These are phyloP conservation scores for Macrostomum cliftonense DNA, from an alignment of 2,888 invertebrate genomes.

Conservation along the genomic window DNA sequence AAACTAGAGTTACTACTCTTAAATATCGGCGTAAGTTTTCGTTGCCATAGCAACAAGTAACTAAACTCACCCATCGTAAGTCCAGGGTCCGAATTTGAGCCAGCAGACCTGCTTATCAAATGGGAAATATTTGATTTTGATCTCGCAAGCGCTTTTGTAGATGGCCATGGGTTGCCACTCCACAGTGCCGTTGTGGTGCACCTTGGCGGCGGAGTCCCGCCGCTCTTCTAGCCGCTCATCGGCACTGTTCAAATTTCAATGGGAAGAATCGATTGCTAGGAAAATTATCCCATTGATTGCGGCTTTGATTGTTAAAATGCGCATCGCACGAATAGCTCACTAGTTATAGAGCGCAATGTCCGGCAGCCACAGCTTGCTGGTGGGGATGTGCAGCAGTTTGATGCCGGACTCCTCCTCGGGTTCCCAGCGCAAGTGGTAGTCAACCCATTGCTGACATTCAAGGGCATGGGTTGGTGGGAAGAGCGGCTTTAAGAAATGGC, in stretches of 20 bases:
- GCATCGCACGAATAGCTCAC: slow-evolving; percentile 5
- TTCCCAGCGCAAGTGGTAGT: slow-evolving; percentile 11
- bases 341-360: slow-evolving; percentile 26
- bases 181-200: slow-evolving; percentile 13
- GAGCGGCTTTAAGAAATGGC: no score
- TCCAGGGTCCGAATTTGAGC: slow-evolving; percentile 16
- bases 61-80: slow-evolving; percentile 11
- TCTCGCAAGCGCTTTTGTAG: slow-evolving; percentile 15
- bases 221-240: slow-evolving; percentile 14
- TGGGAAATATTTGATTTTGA: slow-evolving; percentile 15
- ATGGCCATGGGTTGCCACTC: slow-evolving; percentile 15
- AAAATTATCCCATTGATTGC: no score
- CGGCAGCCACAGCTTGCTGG: slow-evolving; percentile 29
- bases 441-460: slow-evolving; percentile 12
- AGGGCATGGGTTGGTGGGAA: no score
- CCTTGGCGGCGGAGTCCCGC: slow-evolving; percentile 10
- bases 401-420: slow-evolving; percentile 7
- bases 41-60: neutral
- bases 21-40: no score
- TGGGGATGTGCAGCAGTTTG: slow-evolving; percentile 9
- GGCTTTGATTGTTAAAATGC: no score
- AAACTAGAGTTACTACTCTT: no score
- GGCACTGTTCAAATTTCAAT: no score
- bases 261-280: no score
- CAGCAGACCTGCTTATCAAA: slow-evolving; percentile 14